These are phyloP conservation scores for Lepus oiostolus DNA, from an alignment of 2,797 vertebrate species.

Conservation along the genomic window DNA sequence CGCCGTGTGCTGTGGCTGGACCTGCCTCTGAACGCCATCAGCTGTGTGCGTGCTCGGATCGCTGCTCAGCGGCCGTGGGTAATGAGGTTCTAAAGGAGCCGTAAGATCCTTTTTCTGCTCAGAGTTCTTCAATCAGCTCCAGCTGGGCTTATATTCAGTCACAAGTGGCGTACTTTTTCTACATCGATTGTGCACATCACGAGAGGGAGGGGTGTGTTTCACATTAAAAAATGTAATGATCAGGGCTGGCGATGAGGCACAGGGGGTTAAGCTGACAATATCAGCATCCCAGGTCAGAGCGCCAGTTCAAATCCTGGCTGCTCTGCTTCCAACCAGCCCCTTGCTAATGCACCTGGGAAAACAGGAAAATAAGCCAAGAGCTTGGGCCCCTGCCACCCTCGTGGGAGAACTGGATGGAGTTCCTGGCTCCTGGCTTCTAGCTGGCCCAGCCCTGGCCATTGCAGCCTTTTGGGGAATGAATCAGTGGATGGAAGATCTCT, in stretches of 20 bases:
- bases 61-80: background rate
- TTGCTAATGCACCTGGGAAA: no score
- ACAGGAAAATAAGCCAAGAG: no score
- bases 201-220: background rate
- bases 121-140: background rate
- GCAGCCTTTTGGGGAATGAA: no score
- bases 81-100: background rate
- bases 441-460: no score
- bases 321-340: no score
- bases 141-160: background rate
- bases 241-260: background rate
- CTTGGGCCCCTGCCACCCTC: no score
- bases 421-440: no score
- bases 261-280: no score
- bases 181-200: background rate
- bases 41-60: background rate
- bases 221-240: background rate
- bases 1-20: rapidly evolving
- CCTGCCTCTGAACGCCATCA: background rate
- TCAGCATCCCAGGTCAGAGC: no score
- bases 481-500: no score
- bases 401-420: no score
- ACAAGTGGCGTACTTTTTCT: background rate
- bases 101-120: background rate
- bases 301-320: no score